Evolutionary conservation across 1,140 invertebrate species (phyloP).

Genomic region (Drosophila sechellia): DNA sequence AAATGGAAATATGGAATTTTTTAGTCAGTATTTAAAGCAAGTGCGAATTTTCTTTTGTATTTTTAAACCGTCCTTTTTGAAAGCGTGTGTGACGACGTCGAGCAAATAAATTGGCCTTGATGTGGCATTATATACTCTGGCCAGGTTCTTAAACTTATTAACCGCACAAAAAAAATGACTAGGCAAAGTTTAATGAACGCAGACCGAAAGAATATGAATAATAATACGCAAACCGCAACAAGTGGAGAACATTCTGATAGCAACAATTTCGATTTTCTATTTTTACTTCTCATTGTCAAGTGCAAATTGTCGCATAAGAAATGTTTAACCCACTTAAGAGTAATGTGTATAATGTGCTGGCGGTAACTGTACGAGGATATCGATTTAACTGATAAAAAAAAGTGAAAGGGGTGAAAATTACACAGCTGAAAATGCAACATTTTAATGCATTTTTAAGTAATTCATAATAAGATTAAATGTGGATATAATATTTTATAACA

Average conservation of each 20-base stretch:
- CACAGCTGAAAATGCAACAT: background rate
- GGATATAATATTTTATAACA: too few relatives aligned
- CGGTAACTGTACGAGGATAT: background rate
- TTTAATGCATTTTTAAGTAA: too few relatives aligned
- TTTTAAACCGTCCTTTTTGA: slow-evolving; percentile 2
- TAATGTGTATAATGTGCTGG: background rate
- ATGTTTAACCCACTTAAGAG: background rate
- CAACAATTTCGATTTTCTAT: background rate
- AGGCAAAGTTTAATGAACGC: slow-evolving; percentile 53
- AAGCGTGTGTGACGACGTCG: background rate
- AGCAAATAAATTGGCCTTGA: slow-evolving; percentile 29
- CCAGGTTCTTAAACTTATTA: slow-evolving; percentile 46
- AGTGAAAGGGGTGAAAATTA: background rate
- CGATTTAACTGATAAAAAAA: background rate
- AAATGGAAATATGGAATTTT: background rate
- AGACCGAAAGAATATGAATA: slow-evolving; percentile 11
- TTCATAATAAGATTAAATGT: too few relatives aligned
- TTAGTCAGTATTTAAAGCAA: background rate
- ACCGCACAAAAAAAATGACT: slow-evolving; percentile 25
- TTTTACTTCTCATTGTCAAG: background rate
- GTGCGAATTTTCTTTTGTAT: slow-evolving; percentile 4
- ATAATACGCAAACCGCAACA: slow-evolving; percentile 21
- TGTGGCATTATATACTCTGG: slow-evolving; percentile 16
- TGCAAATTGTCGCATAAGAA: background rate
- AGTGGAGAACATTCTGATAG: slow-evolving; percentile 28